A percentile compares a stretch with the other conserved stretches of the same genome.
Evolutionary conservation across 2,113 vertebrate species (phyloP).

Genomic region (Dryoscopus gambensis): DNA sequence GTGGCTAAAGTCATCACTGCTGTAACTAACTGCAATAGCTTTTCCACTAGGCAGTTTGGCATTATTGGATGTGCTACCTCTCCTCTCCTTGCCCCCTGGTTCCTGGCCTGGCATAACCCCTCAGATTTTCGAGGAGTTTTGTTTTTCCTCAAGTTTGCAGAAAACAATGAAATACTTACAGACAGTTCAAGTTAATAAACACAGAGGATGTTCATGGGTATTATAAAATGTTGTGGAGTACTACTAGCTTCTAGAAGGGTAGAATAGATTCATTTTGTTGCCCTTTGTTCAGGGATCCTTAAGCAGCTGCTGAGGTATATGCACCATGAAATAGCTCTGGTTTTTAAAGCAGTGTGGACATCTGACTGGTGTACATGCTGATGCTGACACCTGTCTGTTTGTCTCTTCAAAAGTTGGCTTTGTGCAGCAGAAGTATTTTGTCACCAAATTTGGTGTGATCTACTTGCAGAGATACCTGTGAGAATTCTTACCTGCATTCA

Average conservation of each 20-base stretch:
- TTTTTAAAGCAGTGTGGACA: background rate
- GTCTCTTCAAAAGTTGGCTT: background rate
- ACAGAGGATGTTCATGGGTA: background rate
- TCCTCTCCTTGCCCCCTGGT: rapidly evolving
- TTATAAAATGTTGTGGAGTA: background rate
- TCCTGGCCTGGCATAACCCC: background rate
- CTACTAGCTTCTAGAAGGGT: background rate
- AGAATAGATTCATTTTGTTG: background rate
- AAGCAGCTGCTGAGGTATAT: background rate
- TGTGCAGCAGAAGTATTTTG: background rate
- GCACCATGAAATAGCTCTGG: background rate
- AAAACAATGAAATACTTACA: background rate
- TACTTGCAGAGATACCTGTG: background rate
- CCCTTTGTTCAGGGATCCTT: background rate
- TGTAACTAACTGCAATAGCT: background rate
- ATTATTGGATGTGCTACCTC: background rate
- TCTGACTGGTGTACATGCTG: background rate
- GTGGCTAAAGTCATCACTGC: background rate
- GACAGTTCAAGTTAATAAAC: background rate
- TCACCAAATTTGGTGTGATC: background rate
- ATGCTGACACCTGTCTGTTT: background rate
- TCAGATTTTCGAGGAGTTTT: background rate
- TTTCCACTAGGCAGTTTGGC: background rate
- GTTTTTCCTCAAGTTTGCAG: background rate
- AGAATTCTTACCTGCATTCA: background rate